Evolutionary conservation across 2,113 vertebrate species (phyloP), one percentile per base, ranked within the genome.

Genomic region (Elgaria multicarinata): DNA sequence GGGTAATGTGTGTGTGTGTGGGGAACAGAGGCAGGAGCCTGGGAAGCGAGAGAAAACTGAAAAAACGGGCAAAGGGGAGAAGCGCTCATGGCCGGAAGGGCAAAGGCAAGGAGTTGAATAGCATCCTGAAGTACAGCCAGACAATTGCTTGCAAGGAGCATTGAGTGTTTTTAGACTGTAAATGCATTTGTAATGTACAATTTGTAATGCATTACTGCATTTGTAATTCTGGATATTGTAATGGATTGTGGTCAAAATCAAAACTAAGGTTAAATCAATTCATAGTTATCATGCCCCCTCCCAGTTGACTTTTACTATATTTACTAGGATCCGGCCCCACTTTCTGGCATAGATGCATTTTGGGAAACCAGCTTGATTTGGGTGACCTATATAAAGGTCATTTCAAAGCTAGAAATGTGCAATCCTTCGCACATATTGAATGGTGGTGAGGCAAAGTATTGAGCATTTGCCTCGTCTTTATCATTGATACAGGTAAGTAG

Each of bases 401-500:
- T n/a, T 55, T 88, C 28, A 36, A 62, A 88, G 55, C 31, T 74
- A 36, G 22, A n/a, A 58, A 46, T 36, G 31, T 69, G 6, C 33
- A n/a, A 2, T 28, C 33, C 55, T 66, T 83, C 64, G 39, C 55
- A 66, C 3, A 44, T 89, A 18, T 13, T 83, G 72, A 46, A 36
- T 46, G 31, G 22, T 62, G 55, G 55, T 83, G n/a, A 66, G 42
- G 58, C 4, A 28, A n/a, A 18, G 39, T 69, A 6, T 77, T 50
- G 20, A 67, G n/a, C 39, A 90, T 91, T 89, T 90, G 46, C 69
- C 81, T 44, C 83, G 90, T 90, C 92, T 94, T 93, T 90, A 87
- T 93, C 89, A 88, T 90, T 91, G 79, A 91, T 82, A 46, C 83
- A 90, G 93, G 92, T 91, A 94, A 93, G 89, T 69, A 91, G 88